Evolutionary conservation across 2,797 vertebrate genomes (phyloP), one percentile per base, ranked within the genome.

Genomic region (Masticophis lateralis): DNA sequence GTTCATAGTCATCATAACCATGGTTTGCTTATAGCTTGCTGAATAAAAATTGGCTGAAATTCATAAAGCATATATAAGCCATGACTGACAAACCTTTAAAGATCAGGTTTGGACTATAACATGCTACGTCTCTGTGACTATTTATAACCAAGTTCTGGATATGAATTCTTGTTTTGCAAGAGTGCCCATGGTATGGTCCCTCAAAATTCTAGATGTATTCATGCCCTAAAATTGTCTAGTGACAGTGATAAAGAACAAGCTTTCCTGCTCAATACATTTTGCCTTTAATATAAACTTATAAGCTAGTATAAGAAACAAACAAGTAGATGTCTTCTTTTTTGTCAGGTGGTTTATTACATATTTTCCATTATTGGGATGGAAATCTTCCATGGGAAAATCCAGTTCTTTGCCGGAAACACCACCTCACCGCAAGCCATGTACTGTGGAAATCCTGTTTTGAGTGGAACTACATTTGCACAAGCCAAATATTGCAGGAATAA

Each of bases 321-420:
- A 96, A 92, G 90, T 83, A 60, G 56, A 11, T 88, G 88, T 20
- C 25, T 2, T 94, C 69, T 95, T 43, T 90, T 87, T 91, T 93
- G 79, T 27, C 95, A 99, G 99, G 98, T 99, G 95, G 98, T 99
- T 60, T 99, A 99, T 96, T 99, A 99, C 88, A 96, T 98, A 2
- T 99, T 99, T 96, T 98, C 99, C 32, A 97, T 99, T 96, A 95
- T 99, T 4, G 99, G 99, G n/a, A 99, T 99, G 99, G 99, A 99
- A 96, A 90, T 98, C 37, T 99, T 99, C 96, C 98, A 98, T 0
- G 97, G 98, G 57, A 98, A 97, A 96, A 96, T 99, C 86, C 96
- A 28, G 28, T 99, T 98, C 95, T 98, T 98, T 20, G 96, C 94
- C 0, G 87, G 90, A 0, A 96, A 96, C 91, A 96, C 97, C 0